Percentiles rank a stretch among this genome's conserved stretches.
These are phyloP conservation scores for Rafetus swinhoei DNA, from an alignment of 2,113 vertebrate species.

Conservation along the genomic window DNA sequence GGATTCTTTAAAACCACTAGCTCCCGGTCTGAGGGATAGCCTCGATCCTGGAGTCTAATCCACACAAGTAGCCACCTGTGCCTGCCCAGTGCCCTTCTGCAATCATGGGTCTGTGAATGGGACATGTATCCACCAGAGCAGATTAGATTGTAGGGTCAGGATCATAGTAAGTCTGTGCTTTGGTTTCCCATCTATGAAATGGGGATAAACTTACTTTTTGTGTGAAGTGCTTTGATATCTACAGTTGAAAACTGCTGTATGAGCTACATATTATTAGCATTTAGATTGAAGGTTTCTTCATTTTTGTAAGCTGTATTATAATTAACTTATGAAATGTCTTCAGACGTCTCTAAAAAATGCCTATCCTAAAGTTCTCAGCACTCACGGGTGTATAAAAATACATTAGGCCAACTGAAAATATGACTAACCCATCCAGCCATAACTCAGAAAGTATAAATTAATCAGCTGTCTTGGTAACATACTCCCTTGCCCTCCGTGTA, in stretches of 20 bases:
- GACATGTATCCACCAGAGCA: not conserved
- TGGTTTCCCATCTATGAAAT: not conserved
- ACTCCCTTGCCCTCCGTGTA: not conserved
- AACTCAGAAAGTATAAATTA: slow-evolving; percentile 54
- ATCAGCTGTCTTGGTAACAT: slow-evolving; percentile 46
- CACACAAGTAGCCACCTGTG: not conserved
- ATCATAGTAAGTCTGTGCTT: not conserved
- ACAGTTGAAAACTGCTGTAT: not conserved
- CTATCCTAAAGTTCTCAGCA: slow-evolving; percentile 22
- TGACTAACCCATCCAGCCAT: slow-evolving; percentile 56
- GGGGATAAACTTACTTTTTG: not conserved
- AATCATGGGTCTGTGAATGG: not conserved
- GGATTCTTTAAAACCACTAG: slow-evolving; percentile 25
- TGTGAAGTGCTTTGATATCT: slow-evolving; percentile 2
- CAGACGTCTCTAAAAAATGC: not conserved
- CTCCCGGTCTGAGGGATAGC: not conserved
- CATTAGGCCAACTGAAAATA: slow-evolving; percentile 23
- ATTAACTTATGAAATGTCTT: slow-evolving; percentile 17
- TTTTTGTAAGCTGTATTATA: not conserved
- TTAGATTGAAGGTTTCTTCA: slow-evolving; percentile 29
- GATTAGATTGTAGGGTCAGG: not conserved
- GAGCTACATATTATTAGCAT: not conserved
- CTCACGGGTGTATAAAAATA: slow-evolving; percentile 28
- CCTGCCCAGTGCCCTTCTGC: not conserved
- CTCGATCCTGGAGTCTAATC: not conserved